Evolutionary conservation across 2,113 vertebrate species (phyloP), one percentile per base, ranked within the genome.

Genomic region (Pseudolaguvia tuberculata): DNA sequence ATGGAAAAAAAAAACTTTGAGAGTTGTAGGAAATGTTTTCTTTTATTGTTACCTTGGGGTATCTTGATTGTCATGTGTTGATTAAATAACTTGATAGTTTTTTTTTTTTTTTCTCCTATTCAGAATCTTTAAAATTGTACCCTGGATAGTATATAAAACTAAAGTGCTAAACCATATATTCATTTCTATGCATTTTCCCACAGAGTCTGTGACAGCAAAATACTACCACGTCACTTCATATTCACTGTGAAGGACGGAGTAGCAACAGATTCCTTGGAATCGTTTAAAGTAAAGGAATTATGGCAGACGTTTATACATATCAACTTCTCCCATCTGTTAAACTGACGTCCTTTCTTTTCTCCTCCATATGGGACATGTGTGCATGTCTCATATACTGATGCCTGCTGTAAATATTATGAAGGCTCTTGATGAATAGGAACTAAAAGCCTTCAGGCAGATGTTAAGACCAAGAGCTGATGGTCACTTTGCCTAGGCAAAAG

Each of bases 391-490:
- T 51, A 42, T 72, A 63, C 80, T 86, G 83, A 84, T 83, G 81
- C 79, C 76, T 73, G 81, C 85, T 85, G 84, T 84, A 86, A 88
- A 86, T 85, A 86, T 86, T 85, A 81, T 79, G 76, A 78, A 78
- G 79, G 76, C 75, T 77, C 78, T 59, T 59, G 10, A 78, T 62
- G 68, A 73, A 79, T 70, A 78, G 66, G 45, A 56, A 67, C 83
- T 84, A 86, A 86, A 74, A 76, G 74, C 77, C 82, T 78, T 83
- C 25, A 23, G 81, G 29, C 81, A 77, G 73, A 78, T 73, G 80
- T 84, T 82, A 81, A 42, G 83, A 52, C 78, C 71, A 81, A 73
- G 82, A 84, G 80, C 79, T 61, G 68, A 68, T 71, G 79, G 81
- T 65, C 83, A 65, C 51, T 66, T 66, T 42, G 52, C 1, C 18